Conservation (phyloP, 2,888 invertebrate species). For the Alsophila aescularia region DNA sequence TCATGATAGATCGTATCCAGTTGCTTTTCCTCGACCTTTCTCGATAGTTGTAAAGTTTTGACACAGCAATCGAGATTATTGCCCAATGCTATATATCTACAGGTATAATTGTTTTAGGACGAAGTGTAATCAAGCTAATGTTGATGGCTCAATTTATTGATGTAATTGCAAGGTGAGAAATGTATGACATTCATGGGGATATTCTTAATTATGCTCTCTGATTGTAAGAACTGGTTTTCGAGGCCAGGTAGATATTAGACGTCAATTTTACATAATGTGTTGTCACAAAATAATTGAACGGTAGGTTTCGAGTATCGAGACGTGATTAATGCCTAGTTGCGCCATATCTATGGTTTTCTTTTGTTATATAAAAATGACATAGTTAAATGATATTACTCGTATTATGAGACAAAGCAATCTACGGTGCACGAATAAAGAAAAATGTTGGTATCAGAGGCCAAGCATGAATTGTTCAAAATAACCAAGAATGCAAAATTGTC, state of each 20-base stretch:
- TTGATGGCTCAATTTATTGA: slow-evolving; percentile 31
- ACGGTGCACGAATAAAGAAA: no score
- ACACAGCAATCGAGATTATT: slow-evolving; percentile 23
- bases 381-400: no score
- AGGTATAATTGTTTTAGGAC: slow-evolving; percentile 34
- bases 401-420: no score
- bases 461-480: no score
- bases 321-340: no score
- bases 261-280: background rate
- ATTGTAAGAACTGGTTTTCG: background rate
- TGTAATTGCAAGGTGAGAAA: slow-evolving; percentile 21
- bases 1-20: slow-evolving; percentile 63
- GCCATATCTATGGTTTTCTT: no score
- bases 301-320: no score
- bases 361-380: no score
- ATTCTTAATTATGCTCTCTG: background rate
- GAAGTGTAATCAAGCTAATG: slow-evolving; percentile 16
- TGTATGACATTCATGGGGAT: slow-evolving; percentile 4
- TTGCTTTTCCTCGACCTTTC: slow-evolving; percentile 21
- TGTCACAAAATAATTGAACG: background rate
- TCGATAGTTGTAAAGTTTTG: slow-evolving; percentile 14
- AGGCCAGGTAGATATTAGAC: background rate
- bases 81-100: slow-evolving; percentile 12
- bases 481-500: no score
- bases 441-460: no score